These are phyloP conservation scores for Podarcis cretensis DNA, from an alignment of 2,113 vertebrate species.

Conservation along the genomic window DNA sequence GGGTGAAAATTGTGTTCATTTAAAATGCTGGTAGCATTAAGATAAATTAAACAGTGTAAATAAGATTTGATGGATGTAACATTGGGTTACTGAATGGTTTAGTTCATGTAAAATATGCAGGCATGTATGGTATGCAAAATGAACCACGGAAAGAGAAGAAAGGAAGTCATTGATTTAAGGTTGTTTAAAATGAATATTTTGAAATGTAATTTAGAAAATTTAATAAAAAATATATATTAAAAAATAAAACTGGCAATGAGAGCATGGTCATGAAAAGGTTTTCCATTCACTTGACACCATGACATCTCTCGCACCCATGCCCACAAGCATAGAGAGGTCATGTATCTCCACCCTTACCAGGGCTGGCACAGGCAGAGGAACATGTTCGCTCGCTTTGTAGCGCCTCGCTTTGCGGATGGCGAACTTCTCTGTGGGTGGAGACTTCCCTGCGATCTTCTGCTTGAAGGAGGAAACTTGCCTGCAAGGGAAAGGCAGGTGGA, in stretches of 20 bases:
- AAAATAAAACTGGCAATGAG: not conserved
- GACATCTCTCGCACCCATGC: too few species aligned
- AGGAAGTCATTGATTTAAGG: too few species aligned
- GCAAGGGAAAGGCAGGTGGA: not conserved
- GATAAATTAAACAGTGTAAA: too few species aligned
- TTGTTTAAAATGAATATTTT: too few species aligned
- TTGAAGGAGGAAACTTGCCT: slow-evolving; percentile 89
- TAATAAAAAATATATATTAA: too few species aligned
- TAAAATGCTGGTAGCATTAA: too few species aligned
- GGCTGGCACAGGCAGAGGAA: slow-evolving; percentile 83
- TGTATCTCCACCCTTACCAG: slow-evolving; percentile 78
- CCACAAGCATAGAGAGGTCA: not conserved
- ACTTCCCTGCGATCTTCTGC: slow-evolving; percentile 95
- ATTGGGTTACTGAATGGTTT: too few species aligned
- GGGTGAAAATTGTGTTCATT: too few species aligned
- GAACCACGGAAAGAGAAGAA: not conserved
- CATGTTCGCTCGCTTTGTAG: slow-evolving; percentile 81
- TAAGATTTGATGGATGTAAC: too few species aligned
- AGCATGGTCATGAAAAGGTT: not conserved
- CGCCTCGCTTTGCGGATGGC: slow-evolving; percentile 91
- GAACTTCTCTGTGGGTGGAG: slow-evolving; percentile 94
- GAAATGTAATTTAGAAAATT: too few species aligned
- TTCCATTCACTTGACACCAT: not conserved
- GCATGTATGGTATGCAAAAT: too few species aligned
- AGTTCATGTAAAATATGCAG: too few species aligned